A percentile compares a stretch with the other conserved stretches of the same genome.
phyloP scores from a whole-genome alignment of 2,113 vertebrate species.

The Chiloscyllium plagiosum region DNA sequence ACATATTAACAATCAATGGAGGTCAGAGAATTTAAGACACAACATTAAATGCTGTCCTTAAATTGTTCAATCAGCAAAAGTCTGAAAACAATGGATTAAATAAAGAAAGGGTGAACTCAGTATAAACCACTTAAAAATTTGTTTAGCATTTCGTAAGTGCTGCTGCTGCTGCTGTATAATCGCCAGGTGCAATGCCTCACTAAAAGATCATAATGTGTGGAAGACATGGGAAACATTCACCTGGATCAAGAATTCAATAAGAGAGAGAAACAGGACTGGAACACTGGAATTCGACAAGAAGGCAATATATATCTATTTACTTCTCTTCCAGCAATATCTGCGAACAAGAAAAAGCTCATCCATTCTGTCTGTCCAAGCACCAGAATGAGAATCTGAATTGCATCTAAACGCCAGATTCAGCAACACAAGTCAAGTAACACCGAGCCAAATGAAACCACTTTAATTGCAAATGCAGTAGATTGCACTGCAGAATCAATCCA shows the following conservation, averaged over 20 bases:
- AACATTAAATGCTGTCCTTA: not conserved
- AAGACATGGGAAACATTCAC: not conserved
- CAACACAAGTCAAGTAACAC: not conserved
- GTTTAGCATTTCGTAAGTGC: not conserved
- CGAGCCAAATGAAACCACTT: not conserved
- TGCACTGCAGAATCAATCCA: not conserved
- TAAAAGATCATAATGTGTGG: not conserved
- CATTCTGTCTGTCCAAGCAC: not conserved
- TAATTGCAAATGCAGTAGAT: not conserved
- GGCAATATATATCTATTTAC: too few relatives aligned
- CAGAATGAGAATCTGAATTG: not conserved
- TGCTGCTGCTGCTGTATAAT: not conserved
- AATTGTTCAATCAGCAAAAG: not conserved
- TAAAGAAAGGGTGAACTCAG: not conserved
- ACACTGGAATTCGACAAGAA: not conserved
- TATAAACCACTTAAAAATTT: not conserved
- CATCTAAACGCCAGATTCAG: not conserved
- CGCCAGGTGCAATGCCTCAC: not conserved
- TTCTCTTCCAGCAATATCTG: not conserved
- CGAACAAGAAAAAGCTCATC: not conserved
- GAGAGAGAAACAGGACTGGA: not conserved
- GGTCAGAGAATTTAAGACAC: not conserved
- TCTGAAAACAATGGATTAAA: not conserved
- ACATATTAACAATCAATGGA: not conserved
- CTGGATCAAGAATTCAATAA: not conserved